Percentiles rank a stretch among this genome's conserved stretches.
phyloP scores from a whole-genome alignment of 2,113 vertebrate species.

The Pseudorhombus dupliciocellatus region DNA sequence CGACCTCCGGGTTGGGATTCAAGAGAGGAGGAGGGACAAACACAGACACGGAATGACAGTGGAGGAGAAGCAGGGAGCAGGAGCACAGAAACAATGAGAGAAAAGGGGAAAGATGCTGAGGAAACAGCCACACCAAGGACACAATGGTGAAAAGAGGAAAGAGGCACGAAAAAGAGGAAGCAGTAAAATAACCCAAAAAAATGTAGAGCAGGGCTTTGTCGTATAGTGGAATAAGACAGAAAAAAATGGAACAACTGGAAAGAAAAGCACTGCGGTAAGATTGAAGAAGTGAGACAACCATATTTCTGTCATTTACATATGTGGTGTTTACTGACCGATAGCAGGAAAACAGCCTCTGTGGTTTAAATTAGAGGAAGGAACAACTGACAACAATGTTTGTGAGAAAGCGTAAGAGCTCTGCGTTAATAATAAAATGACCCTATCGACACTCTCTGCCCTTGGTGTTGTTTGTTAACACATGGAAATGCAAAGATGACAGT shows the following conservation, averaged over 20 bases:
- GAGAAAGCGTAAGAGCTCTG: too few relatives aligned
- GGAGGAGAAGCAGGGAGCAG: neutral
- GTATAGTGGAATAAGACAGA: neutral
- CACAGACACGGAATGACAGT: slow-evolving; percentile 1
- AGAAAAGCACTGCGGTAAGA: neutral
- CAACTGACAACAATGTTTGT: too few relatives aligned
- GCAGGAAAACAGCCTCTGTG: neutral
- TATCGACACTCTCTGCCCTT: too few relatives aligned
- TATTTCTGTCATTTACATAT: slow-evolving; percentile 1
- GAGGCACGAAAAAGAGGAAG: neutral
- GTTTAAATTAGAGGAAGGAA: neutral
- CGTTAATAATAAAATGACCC: neutral
- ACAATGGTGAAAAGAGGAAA: neutral
- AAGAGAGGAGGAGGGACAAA: slow-evolving; percentile 1
- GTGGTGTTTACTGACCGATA: neutral
- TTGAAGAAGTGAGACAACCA: slow-evolving; percentile 5
- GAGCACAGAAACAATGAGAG: neutral
- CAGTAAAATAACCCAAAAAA: neutral
- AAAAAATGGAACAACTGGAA: slow-evolving; percentile 8
- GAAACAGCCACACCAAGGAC: neutral
- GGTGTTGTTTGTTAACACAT: neutral
- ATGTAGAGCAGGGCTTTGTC: neutral
- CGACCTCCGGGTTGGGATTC: slow-evolving; percentile 26
- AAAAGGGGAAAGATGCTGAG: slow-evolving; percentile 7
- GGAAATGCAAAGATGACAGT: neutral